A percentile compares a stretch with the other conserved stretches of the same genome.
These are phyloP conservation scores for Mungos mungo DNA, from an alignment of 2,113 vertebrate species.

Conservation along the genomic window DNA sequence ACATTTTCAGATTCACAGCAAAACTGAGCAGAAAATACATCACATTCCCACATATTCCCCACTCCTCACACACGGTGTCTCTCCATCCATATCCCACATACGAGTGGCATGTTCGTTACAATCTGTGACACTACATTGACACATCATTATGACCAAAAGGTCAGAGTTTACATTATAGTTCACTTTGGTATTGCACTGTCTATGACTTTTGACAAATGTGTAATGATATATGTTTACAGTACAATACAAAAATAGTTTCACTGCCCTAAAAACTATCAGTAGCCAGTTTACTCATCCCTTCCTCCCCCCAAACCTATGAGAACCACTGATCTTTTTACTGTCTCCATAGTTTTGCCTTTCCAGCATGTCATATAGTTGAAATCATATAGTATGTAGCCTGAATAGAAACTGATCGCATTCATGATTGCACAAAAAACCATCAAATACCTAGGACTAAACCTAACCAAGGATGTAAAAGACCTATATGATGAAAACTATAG, in stretches of 20 bases:
- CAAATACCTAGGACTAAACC: too few species aligned
- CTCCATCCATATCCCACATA: background rate
- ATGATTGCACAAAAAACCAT: too few species aligned
- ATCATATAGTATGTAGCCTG: background rate
- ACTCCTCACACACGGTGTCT: background rate
- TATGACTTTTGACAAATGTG: background rate
- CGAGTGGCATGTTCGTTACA: background rate
- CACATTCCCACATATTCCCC: too few species aligned
- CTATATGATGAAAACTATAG: too few species aligned
- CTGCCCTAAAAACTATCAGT: background rate
- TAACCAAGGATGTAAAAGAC: too few species aligned
- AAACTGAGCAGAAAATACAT: background rate
- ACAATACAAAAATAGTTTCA: background rate
- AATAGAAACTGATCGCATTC: too few species aligned
- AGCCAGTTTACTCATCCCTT: background rate
- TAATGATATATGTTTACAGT: background rate
- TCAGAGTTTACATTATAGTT: background rate
- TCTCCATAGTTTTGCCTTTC: background rate
- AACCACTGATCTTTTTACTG: background rate
- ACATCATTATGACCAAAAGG: background rate
- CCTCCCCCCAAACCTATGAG: background rate
- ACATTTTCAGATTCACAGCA: background rate
- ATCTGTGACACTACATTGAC: background rate
- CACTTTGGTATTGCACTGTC: background rate
- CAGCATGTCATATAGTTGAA: background rate